Percentiles rank a stretch among this genome's conserved stretches.
Conservation (phyloP, 2,113 vertebrate species). For the Xenopus laevis region DNA sequence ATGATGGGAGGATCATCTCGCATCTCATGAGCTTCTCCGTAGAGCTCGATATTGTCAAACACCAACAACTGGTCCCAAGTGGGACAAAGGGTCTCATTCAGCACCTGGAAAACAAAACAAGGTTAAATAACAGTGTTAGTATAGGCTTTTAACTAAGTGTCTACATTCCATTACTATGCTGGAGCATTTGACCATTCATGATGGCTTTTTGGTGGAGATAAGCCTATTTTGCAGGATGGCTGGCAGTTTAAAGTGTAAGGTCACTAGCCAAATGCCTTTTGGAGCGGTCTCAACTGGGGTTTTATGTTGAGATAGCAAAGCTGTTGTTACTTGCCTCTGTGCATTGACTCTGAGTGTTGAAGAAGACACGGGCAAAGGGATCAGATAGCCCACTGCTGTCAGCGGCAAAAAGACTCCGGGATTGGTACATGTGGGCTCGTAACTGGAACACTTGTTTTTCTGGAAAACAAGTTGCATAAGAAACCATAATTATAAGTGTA, state of each 20-base stretch:
- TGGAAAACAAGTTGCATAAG: conserved; percentile 45
- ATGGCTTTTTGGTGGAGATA: too few species aligned
- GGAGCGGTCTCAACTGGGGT: too few species aligned
- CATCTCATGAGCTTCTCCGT: conserved; percentile 85
- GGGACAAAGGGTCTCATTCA: conserved; percentile 91
- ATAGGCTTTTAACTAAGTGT: too few species aligned
- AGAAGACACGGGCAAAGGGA: conserved; percentile 92
- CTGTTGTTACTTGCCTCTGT: conserved; percentile 76
- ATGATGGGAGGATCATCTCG: conserved; percentile 92
- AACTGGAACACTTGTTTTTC: conserved; percentile 97
- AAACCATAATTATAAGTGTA: too few species aligned
- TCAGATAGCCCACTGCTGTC: conserved; percentile 94
- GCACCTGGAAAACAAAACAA: conserved; percentile 63
- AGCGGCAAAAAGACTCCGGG: conserved; percentile 87
- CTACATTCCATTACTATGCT: too few species aligned
- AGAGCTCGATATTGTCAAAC: conserved; percentile 88
- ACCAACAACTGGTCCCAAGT: conserved; percentile 96
- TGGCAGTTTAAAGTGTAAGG: too few species aligned
- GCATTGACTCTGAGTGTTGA: conserved; percentile 94
- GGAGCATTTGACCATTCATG: too few species aligned
- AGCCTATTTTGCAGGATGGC: too few species aligned
- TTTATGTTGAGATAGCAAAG: not conserved
- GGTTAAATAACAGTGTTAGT: not conserved
- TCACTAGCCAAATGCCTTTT: too few species aligned
- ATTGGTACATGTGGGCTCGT: conserved; percentile 96